phyloP scores from a whole-genome alignment of 2,797 vertebrate species.

The Poliocrania exsul region DNA sequence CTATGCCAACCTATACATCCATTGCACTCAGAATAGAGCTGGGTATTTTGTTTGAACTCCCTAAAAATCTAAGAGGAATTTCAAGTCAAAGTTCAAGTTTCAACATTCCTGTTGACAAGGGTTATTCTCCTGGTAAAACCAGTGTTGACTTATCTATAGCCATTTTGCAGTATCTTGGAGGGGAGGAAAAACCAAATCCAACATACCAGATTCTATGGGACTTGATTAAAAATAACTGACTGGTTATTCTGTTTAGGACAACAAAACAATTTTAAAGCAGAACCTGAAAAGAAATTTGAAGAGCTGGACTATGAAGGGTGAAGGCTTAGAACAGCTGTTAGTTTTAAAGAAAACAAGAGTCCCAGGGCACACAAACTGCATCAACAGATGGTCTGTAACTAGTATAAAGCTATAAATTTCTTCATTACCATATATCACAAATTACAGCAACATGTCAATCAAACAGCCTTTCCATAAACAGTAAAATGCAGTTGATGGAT shows the following conservation, averaged over 20 bases:
- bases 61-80: background rate
- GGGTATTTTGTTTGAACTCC: background rate
- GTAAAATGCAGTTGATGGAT: background rate
- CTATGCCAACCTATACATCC: constrained; percentile 39
- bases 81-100: constrained; percentile 10
- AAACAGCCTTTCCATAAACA: background rate
- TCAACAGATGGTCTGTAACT: constrained; percentile 51
- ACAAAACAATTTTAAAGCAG: constrained; percentile 22
- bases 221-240: constrained; percentile 29
- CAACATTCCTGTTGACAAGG: background rate
- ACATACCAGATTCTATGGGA: background rate
- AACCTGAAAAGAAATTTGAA: constrained; percentile 16
- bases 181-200: background rate
- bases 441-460: constrained; percentile 39
- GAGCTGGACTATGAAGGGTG: constrained; percentile 33
- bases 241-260: background rate
- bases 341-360: constrained; percentile 42
- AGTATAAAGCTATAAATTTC: constrained; percentile 51
- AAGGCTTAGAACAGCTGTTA: constrained; percentile 31
- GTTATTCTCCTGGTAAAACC: background rate
- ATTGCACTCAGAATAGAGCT: background rate
- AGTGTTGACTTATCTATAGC: background rate
- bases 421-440: constrained; percentile 57
- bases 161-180: background rate
- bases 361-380: constrained; percentile 39